Evolutionary conservation across 2,797 vertebrate genomes (phyloP), one percentile per base, ranked within the genome.

Genomic region (Mus minutoides): DNA sequence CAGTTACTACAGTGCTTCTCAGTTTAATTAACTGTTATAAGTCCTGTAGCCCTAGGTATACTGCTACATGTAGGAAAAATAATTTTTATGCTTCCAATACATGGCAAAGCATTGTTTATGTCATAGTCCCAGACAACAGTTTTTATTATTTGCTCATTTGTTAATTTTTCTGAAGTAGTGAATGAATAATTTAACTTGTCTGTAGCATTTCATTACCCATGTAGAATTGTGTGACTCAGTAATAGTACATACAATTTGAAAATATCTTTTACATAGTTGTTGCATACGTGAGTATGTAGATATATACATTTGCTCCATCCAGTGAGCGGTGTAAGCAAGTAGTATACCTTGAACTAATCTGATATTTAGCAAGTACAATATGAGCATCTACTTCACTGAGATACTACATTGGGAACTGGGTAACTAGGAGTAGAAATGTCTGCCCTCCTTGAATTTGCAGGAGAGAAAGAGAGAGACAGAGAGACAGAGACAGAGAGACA

Each of bases 301-400:
- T 54, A 40, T n/a, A 43, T 84, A 54, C 31, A 0, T 49, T 3
- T 2, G 1, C 31, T 26, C 76, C 60, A 79, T 29, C 60, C 43
- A 73, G 16, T 54, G 43, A 91, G 24, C 69, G 49, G 91, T 40
- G 62, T 8, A 40, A 73, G 31, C 58, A 93, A 49, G 5, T 9
- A 90, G 3, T 6, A 85, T 7, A n/a, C 40, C 22, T 31, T 78
- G 37, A 94, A 92, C n/a, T 88, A 37, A 90, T 34, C 52, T 46
- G 89, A 34, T 34, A 77, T 62, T 90, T 43, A 67, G 54, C 43
- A 94, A 84, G 92, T 46, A 75, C 8, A 93, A 90, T 62, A 77
- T 49, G 40, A 87, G 31, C 60, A 19, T 31, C 49, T 84, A 40
- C 49, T n/a, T 2, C 29, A 40, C n/a, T 22, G 13, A 93, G 11